A percentile compares a stretch with the other conserved stretches of the same genome.
phyloP scores from a whole-genome alignment of 2,113 vertebrate species.

The Neopipo cinnamomea region DNA sequence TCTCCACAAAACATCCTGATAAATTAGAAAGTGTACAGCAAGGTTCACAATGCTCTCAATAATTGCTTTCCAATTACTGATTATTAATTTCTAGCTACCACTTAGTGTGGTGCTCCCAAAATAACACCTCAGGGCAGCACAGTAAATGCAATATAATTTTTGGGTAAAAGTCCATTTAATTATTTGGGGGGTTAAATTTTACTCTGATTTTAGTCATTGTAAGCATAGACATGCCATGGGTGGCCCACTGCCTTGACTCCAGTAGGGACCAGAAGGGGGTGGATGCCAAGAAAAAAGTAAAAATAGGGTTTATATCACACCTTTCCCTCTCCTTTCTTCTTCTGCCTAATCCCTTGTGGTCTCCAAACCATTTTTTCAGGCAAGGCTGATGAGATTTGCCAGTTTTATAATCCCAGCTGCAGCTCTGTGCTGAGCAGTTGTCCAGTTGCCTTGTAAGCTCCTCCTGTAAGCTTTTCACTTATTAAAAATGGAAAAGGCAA shows the following conservation, averaged over 20 bases:
- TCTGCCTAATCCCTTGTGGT: background rate
- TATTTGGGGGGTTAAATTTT: background rate
- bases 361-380: background rate
- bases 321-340: background rate
- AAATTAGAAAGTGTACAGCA: background rate
- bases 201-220: background rate
- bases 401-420: background rate
- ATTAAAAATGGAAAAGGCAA: background rate
- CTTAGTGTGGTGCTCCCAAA: background rate
- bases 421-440: background rate
- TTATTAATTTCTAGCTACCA: background rate
- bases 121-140: background rate
- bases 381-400: background rate
- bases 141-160: background rate
- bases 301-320: background rate
- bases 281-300: background rate
- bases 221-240: accelerated
- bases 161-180: background rate
- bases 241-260: background rate
- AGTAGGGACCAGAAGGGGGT: background rate
- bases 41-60: background rate
- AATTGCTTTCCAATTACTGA: background rate
- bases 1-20: background rate
- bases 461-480: background rate
- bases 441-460: background rate